A percentile compares a stretch with the other conserved stretches of the same genome.
These are phyloP conservation scores for Norana najaformis DNA, from an alignment of 2,888 invertebrate species.

Conservation along the genomic window DNA sequence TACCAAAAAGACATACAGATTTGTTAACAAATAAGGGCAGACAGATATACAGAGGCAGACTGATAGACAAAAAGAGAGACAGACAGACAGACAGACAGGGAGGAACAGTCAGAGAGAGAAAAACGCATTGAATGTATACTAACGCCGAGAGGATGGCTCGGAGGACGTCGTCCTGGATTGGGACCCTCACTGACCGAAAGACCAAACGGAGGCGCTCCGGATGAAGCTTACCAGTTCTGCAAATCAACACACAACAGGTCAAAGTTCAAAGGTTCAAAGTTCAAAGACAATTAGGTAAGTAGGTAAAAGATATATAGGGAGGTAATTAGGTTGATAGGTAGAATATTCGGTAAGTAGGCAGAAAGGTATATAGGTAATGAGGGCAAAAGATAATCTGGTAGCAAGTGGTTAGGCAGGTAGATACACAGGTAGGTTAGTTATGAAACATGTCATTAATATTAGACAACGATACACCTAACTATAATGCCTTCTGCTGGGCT, in stretches of 20 bases:
- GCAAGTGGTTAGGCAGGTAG: too few species aligned
- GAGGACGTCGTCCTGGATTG: conserved; percentile 57
- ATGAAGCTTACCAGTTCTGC: conserved; percentile 52
- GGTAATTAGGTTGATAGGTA: neutral
- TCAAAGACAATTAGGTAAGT: neutral
- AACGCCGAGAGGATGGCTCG: conserved; percentile 54
- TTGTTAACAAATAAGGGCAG: too few species aligned
- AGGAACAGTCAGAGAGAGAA: neutral
- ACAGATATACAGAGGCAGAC: neutral
- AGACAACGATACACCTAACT: neutral
- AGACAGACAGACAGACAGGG: neutral
- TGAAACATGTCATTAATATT: neutral
- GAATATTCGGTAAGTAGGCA: neutral
- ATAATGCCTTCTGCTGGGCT: too few species aligned
- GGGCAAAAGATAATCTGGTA: neutral
- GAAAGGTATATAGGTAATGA: neutral
- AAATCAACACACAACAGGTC: conserved; percentile 30
- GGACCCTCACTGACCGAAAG: conserved; percentile 56
- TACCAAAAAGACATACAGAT: too few species aligned
- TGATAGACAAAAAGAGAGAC: neutral
- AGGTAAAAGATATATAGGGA: neutral
- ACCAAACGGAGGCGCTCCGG: conserved; percentile 52
- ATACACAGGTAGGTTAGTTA: too few species aligned
- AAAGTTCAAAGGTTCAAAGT: neutral
- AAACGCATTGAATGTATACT: conserved; percentile 42